Percentiles rank a stretch among this genome's conserved stretches.
Conservation (phyloP, 2,888 invertebrate species). For the Dendrolimus houi region DNA sequence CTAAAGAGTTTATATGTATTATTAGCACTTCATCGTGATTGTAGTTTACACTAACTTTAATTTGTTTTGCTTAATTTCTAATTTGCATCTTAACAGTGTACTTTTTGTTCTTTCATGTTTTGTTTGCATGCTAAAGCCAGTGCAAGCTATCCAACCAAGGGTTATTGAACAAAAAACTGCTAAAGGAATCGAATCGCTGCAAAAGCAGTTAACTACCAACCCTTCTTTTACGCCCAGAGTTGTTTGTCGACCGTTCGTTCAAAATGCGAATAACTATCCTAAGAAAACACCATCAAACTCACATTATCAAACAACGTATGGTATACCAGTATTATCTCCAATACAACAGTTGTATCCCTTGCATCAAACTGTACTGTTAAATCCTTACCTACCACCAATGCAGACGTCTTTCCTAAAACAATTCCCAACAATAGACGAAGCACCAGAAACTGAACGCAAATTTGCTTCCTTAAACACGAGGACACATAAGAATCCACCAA, state of each 20-base stretch:
- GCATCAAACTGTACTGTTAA: conserved; percentile 59
- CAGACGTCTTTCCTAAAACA: conserved; percentile 58
- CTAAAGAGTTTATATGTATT: too few species aligned
- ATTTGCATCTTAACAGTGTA: conserved; percentile 48
- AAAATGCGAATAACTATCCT: conserved; percentile 47
- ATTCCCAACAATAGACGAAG: conserved; percentile 60
- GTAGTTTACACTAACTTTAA: conserved; percentile 11
- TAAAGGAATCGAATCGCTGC: conserved; percentile 56
- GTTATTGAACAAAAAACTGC: conserved; percentile 58
- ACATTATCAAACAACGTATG: conserved; percentile 32
- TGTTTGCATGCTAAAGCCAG: conserved; percentile 69
- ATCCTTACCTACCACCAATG: conserved; percentile 61
- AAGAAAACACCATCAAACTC: conserved; percentile 33
- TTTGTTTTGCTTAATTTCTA: conserved; percentile 28
- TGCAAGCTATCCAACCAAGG: conserved; percentile 71
- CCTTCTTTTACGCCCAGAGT: conserved; percentile 67
- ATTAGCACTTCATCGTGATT: too few species aligned
- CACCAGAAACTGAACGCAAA: conserved; percentile 48
- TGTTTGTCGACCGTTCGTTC: conserved; percentile 65
- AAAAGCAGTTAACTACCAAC: conserved; percentile 66
- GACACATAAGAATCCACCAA: conserved; percentile 42
- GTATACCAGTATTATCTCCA: conserved; percentile 57
- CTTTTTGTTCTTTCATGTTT: conserved; percentile 57
- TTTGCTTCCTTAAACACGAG: conserved; percentile 66
- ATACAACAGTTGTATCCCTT: conserved; percentile 66